Conservation (phyloP, 2,888 invertebrate species). For the Limnephilus marmoratus region DNA sequence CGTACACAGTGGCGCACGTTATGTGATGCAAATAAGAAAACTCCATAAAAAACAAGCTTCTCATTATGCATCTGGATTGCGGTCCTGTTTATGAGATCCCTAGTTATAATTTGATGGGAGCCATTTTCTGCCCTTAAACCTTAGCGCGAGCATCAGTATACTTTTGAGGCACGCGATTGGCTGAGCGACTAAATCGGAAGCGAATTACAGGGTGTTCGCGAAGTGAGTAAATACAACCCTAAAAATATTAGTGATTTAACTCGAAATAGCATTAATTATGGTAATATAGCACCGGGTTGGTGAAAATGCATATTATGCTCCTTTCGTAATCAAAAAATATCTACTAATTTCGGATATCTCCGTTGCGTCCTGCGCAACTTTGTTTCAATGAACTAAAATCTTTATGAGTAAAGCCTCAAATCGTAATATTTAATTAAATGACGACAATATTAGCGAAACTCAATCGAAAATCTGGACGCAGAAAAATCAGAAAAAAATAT, state of each 20-base stretch:
- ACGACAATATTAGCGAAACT: no score
- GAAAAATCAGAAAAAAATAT: no score
- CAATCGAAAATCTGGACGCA: no score
- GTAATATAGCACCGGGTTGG: no score
- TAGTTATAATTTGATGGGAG: background rate
- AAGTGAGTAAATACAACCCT: background rate
- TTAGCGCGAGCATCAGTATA: background rate
- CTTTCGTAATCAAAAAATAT: no score
- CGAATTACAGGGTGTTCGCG: background rate
- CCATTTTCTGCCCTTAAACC: background rate
- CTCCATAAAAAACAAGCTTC: background rate
- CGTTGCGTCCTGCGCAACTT: no score
- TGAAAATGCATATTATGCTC: no score
- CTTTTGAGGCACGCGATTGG: background rate
- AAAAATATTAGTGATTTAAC: background rate
- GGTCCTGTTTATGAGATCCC: background rate
- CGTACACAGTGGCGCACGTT: background rate
- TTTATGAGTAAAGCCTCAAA: no score
- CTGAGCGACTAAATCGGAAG: background rate
- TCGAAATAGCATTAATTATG: background rate
- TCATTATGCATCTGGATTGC: background rate
- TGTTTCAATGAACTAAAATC: no score
- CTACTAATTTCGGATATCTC: no score
- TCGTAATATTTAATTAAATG: no score
- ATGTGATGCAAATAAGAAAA: background rate